Evolutionary conservation across 2,888 invertebrate species (phyloP), one percentile per base, ranked within the genome.

Genomic region (Graphium colonna): DNA sequence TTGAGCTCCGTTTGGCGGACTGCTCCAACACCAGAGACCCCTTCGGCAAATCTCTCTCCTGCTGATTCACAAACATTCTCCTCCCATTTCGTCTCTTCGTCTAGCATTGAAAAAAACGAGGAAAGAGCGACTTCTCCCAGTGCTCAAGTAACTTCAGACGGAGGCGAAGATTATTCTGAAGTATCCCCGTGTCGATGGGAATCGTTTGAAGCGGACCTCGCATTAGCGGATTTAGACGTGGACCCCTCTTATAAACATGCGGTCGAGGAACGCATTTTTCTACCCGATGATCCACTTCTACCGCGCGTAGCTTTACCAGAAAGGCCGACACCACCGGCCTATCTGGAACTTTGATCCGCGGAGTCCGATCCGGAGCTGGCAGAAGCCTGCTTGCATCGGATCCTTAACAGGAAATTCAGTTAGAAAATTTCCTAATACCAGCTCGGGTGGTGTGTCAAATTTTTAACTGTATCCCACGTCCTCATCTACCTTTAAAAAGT

Each of bases 21-120:
- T 1, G 88, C 85, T 15, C 82, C 82, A 0, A 93, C 94, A 3
- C 94, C 93, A 7, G 93, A 94, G 64, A 93, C 93, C 2, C 94
- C 94, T 16, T 92, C 92, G 42, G 92, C 94, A 12, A 93, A 93
- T 71, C 88, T 93, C 12, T 91, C 90, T 17, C 77, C 91, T 59
- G 90, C 82, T 43, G 90, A 90, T 63, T 91, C 92, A 1, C 92
- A 92, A 72, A 91, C 91, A 7, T 92, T 92, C 64, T 92, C 92
- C 38, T 92, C 92, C 39, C 92, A 92, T 72, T 92, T 92, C 67
- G 92, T 92, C 5, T 90, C 90, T 0, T 77, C 88, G 0, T 87
- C 86, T 3, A 90, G 90, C 63, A 84, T 90, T 56, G 90, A 89
- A 59, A 83, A 68, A 59, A 83, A 88, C 39, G 82, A 85, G 57